Conservation (phyloP, 2,888 invertebrate genomes). For the Epistrophella euchroma region DNA sequence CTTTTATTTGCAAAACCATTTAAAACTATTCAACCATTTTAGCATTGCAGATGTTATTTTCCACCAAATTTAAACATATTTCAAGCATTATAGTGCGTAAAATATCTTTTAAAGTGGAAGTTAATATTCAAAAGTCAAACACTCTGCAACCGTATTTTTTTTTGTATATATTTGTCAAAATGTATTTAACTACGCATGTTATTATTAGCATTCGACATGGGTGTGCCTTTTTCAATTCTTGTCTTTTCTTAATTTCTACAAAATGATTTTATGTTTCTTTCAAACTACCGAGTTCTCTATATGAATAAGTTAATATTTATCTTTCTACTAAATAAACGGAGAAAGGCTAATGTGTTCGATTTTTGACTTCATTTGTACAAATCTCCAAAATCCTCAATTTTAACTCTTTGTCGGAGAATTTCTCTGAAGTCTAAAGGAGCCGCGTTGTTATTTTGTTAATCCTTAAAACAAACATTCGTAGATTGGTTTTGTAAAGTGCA, state of each 20-base stretch:
- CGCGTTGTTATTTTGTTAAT: conserved; percentile 12
- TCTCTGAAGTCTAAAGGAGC: not conserved
- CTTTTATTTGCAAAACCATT: not conserved
- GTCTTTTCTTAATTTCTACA: conserved; percentile 18
- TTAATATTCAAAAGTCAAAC: conserved; percentile 20
- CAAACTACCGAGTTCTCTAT: conserved; percentile 38
- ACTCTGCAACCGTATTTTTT: not conserved
- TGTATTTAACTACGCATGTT: conserved; percentile 31
- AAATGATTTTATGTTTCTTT: conserved; percentile 53
- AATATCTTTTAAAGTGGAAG: conserved; percentile 18
- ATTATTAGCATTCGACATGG: conserved; percentile 54
- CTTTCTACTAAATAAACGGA: conserved; percentile 9
- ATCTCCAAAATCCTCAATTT: conserved; percentile 20
- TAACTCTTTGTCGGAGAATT: conserved; percentile 8
- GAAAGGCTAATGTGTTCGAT: conserved; percentile 45
- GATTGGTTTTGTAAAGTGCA: not conserved
- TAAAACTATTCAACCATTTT: not conserved
- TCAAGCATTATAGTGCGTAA: conserved; percentile 15
- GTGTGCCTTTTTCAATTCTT: conserved; percentile 9
- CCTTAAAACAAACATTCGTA: conserved; percentile 7
- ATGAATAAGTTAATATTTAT: not conserved
- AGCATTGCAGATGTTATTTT: conserved; percentile 55
- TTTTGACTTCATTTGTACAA: conserved; percentile 24
- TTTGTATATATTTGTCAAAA: conserved; percentile 36
- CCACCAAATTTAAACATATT: conserved; percentile 44